phyloP scores from a whole-genome alignment of 2,888 invertebrate genomes.

The Hermaeophaga mercurialis region DNA sequence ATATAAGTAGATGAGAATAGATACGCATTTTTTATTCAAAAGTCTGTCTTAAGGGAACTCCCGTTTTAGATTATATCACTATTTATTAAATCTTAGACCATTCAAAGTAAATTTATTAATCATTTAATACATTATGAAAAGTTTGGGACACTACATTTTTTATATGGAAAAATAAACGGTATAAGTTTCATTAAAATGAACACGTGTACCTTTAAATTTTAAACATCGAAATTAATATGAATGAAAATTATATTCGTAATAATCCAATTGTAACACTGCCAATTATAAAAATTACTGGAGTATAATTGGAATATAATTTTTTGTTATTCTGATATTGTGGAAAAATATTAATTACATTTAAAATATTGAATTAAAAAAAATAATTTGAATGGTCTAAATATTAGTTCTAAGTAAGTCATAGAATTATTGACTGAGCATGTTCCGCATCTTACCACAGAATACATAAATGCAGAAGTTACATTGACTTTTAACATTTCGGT shows the following conservation, averaged over 20 bases:
- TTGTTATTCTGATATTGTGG: not conserved
- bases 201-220: too few relatives aligned
- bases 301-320: not conserved
- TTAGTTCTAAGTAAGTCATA: constrained; percentile 30
- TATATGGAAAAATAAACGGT: too few relatives aligned
- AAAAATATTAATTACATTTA: too few relatives aligned
- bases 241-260: too few relatives aligned
- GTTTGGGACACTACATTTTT: too few relatives aligned
- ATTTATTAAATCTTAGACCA: constrained; percentile 32
- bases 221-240: too few relatives aligned
- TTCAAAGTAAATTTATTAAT: constrained; percentile 7
- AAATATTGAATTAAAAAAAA: too few relatives aligned
- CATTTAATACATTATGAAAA: too few relatives aligned
- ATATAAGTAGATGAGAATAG: not conserved
- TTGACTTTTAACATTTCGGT: not conserved
- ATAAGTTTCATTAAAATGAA: too few relatives aligned
- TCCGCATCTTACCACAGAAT: constrained; percentile 22
- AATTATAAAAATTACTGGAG: not conserved
- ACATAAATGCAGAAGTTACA: constrained; percentile 4
- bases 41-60: constrained; percentile 24
- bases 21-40: constrained; percentile 23
- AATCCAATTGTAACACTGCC: not conserved
- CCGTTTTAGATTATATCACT: constrained; percentile 31
- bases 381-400: constrained; percentile 17
- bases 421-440: constrained; percentile 35